Percentiles rank a stretch among this genome's conserved stretches.
These are phyloP conservation scores for Pterocles burchelli DNA, from an alignment of 2,113 vertebrate species.

Conservation along the genomic window DNA sequence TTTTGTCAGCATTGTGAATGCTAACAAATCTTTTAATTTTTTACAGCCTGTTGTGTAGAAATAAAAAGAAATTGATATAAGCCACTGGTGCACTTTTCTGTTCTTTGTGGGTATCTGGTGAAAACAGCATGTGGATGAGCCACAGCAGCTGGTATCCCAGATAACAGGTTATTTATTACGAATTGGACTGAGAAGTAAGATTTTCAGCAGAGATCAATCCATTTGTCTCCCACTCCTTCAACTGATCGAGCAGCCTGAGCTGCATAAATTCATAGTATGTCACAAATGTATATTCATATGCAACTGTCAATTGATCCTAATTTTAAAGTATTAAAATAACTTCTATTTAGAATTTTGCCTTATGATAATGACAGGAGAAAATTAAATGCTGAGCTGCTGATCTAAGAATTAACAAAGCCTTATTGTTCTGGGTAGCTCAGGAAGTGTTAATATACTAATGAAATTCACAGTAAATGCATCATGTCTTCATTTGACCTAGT, in stretches of 20 bases:
- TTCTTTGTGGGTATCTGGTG: conserved; percentile 56
- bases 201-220: not conserved
- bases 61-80: conserved; percentile 67
- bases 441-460: conserved; percentile 19
- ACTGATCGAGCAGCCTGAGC: conserved; percentile 1
- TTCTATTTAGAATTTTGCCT: conserved; percentile 45
- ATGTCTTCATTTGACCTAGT: conserved; percentile 4
- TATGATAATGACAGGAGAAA: conserved; percentile 8
- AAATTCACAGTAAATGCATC: not conserved
- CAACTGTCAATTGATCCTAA: not conserved
- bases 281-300: not conserved
- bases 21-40: conserved; percentile 55
- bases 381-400: not conserved
- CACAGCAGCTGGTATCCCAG: not conserved
- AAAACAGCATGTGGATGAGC: not conserved
- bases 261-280: not conserved
- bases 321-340: conserved; percentile 29
- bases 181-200: not conserved
- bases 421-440: conserved; percentile 33
- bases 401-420: conserved; percentile 35
- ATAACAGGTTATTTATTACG: too few species aligned
- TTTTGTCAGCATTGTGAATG: conserved; percentile 69
- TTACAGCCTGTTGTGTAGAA: conserved; percentile 66
- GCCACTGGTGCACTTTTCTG: conserved; percentile 57
- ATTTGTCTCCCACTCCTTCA: not conserved